Evolutionary conservation across 2,113 vertebrate genomes (phyloP).

Genomic region (Peromyscus polionotus): DNA sequence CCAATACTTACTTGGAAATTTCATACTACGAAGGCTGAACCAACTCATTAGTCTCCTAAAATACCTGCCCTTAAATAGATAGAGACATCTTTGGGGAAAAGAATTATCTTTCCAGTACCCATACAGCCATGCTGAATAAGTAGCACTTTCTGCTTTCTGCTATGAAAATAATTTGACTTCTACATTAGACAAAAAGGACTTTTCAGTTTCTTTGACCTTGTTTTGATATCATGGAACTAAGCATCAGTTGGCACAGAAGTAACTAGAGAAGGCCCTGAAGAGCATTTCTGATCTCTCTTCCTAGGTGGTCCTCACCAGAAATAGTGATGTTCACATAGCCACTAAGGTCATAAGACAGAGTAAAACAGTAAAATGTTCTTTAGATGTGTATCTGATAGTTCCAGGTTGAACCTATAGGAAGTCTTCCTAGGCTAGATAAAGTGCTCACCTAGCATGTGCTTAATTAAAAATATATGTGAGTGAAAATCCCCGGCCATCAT

Average conservation of each 20-base stretch:
- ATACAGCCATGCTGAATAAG: background rate
- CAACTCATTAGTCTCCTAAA: slow-evolving; percentile 30
- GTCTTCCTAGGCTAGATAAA: background rate
- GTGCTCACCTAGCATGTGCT: background rate
- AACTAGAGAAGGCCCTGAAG: background rate
- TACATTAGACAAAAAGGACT: background rate
- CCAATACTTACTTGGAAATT: background rate
- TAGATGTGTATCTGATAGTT: background rate
- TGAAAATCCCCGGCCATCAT: background rate
- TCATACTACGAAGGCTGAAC: background rate
- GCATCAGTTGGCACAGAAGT: background rate
- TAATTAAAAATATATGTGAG: background rate
- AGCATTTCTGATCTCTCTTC: background rate
- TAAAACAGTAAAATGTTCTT: background rate
- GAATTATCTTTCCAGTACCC: background rate
- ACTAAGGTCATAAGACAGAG: background rate
- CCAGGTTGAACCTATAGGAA: background rate
- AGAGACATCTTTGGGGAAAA: background rate
- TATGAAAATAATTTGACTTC: slow-evolving; percentile 49
- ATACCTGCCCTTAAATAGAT: background rate
- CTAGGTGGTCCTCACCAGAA: slow-evolving; percentile 11
- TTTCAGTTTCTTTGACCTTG: slow-evolving; percentile 34
- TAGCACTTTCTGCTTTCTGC: background rate
- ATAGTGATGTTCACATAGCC: background rate
- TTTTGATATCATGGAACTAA: slow-evolving; percentile 29